Percentiles rank a stretch among this genome's conserved stretches.
Evolutionary conservation across 2,888 invertebrate genomes (phyloP).

Genomic region (Spialia ferax): DNA sequence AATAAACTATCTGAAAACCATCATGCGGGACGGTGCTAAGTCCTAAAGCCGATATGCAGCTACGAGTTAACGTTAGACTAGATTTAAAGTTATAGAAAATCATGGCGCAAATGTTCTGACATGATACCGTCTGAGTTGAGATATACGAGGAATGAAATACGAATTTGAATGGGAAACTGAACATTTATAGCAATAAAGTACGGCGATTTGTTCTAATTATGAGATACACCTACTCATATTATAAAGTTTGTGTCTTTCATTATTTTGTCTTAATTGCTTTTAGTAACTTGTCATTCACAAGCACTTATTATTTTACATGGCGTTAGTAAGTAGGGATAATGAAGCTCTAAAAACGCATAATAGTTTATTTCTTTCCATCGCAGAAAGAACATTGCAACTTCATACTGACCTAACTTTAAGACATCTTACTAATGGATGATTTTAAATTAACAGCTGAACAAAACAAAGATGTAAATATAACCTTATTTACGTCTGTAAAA

Average conservation of each 20-base stretch:
- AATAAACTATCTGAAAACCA: conserved; percentile 25
- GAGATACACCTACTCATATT: too few relatives aligned
- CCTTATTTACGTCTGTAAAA: neutral
- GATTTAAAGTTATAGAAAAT: conserved; percentile 30
- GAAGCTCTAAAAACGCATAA: too few relatives aligned
- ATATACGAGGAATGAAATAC: neutral
- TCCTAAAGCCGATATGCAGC: conserved; percentile 22
- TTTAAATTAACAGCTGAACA: neutral
- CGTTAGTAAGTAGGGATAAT: too few relatives aligned
- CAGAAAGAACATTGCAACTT: too few relatives aligned
- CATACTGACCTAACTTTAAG: too few relatives aligned
- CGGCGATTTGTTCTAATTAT: too few relatives aligned
- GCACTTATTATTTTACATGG: too few relatives aligned
- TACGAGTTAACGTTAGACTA: conserved; percentile 11
- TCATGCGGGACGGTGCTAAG: conserved; percentile 7
- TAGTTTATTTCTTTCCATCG: too few relatives aligned
- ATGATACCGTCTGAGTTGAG: conserved; percentile 5
- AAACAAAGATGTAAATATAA: conserved; percentile 4
- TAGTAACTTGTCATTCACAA: too few relatives aligned
- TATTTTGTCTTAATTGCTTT: too few relatives aligned
- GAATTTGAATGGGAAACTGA: neutral
- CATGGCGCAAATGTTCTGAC: conserved; percentile 15
- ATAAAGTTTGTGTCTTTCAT: too few relatives aligned
- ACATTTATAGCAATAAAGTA: too few relatives aligned
- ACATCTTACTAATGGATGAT: neutral